Evolutionary conservation across 1,140 invertebrate genomes (phyloP), one percentile per base, ranked within the genome.

Genomic region (Drosophila lacertosa): DNA sequence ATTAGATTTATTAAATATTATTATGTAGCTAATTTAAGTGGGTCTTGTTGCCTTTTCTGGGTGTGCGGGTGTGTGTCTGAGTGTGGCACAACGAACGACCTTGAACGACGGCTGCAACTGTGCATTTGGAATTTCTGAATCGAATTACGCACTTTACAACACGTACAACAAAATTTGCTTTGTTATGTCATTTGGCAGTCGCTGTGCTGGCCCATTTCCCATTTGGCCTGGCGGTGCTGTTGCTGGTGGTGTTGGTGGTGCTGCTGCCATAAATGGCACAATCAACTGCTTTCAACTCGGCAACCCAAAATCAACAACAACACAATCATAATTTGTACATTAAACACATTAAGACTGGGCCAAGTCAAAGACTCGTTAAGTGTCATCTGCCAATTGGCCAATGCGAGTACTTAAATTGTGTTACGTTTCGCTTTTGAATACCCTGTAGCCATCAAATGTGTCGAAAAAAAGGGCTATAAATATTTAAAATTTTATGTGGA

Each of bases 1-100:
- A 86, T 77, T 77, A 80, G 68, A 86, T 84, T 80, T 76, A 83
- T 76, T 83, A 86, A 83, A 86, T 67, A 72, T 63, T 69, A 76
- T 73, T 73, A 60, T 59, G 40, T 79, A 74, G 59, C 65, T 68
- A 60, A 65, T 73, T 55, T 68, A 62, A 45, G 48, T 55, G 35
- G 48, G 48, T 51, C 11, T 51, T 16, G 51, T 24, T 45, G 39
- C 7, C 40, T 39, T 33, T 18, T 64, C 26, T 42, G 47, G 29
- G 42, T 24, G 24, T 20, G 44, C 35, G 13, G 24, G 42, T 26
- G 67, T 39, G 45, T 24, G 40, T 50, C 16, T 65, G 42, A 16
- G 35, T 55, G 22, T 69, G 66, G 44, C 60, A 33, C 29, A 64
- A 55, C 33, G 54, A 42, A 26, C 81, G 80, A 83, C 80, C 80